phyloP scores from a whole-genome alignment of 2,113 vertebrate genomes.

The Mobula hypostoma region DNA sequence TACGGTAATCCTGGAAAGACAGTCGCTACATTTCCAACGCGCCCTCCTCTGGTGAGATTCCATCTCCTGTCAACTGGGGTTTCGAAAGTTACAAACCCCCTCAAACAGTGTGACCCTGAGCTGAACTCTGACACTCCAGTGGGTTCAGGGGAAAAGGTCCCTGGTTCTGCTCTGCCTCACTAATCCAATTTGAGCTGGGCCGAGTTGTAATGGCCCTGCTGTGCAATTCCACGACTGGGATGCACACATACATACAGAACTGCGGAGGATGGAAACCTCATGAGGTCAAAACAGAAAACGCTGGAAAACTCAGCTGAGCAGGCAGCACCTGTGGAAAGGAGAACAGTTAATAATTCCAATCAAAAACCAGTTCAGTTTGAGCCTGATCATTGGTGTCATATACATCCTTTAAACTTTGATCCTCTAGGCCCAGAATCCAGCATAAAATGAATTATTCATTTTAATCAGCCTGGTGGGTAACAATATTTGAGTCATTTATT shows the following conservation, averaged over 20 bases:
- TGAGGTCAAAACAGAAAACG: no score
- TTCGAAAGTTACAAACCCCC: neutral
- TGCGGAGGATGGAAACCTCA: neutral
- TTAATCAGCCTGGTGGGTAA: no score
- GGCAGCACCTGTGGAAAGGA: no score
- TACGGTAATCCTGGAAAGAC: no score
- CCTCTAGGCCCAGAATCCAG: neutral
- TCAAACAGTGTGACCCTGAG: neutral
- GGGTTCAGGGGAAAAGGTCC: neutral
- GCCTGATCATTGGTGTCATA: neutral
- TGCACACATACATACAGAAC: neutral
- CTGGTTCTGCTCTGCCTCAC: neutral
- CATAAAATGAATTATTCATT: neutral
- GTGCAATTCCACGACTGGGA: neutral
- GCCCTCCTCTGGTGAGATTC: neutral
- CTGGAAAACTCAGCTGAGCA: no score
- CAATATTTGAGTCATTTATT: no score
- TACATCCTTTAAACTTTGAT: no score
- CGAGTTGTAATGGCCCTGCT: no score
- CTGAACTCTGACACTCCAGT: neutral
- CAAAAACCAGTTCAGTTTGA: neutral
- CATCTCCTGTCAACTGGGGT: neutral
- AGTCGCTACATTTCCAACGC: no score
- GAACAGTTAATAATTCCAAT: no score
- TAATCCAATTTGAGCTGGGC: neutral